A percentile compares a stretch with the other conserved stretches of the same genome.
Conservation (phyloP, 2,113 vertebrate genomes). For the Lathamus discolor region DNA sequence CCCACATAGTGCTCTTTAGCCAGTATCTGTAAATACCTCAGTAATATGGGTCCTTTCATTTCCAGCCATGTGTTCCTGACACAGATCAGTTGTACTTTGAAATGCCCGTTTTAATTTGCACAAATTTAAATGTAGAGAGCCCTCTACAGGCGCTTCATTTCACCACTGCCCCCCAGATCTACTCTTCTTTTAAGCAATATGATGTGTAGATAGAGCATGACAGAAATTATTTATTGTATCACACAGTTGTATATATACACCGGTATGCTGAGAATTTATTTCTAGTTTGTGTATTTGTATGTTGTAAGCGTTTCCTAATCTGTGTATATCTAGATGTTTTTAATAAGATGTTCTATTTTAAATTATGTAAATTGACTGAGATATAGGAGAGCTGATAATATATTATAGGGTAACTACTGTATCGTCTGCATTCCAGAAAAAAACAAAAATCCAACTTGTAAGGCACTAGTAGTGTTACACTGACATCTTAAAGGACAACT, state of each 20-base stretch:
- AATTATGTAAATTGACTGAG: constrained; percentile 98
- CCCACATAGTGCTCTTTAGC: constrained; percentile 95
- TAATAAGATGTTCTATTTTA: constrained; percentile 99
- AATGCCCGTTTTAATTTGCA: constrained; percentile 80
- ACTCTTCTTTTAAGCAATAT: constrained; percentile 99
- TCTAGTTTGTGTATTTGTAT: constrained; percentile 99
- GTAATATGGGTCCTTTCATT: constrained; percentile 92
- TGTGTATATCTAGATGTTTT: constrained; percentile 99
- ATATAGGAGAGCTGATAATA: constrained; percentile 99
- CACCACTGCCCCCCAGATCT: constrained; percentile 78
- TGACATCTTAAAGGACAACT: constrained; percentile 91
- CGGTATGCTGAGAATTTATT: constrained; percentile 97
- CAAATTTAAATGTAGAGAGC: constrained; percentile 80
- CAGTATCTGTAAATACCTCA: constrained; percentile 99
- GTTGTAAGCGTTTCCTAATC: constrained; percentile 99
- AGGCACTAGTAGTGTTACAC: constrained; percentile 87
- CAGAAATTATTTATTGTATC: constrained; percentile 95
- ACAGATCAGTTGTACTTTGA: constrained; percentile 76
- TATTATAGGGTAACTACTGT: constrained; percentile 93
- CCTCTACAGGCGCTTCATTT: constrained; percentile 70
- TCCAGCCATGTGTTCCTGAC: constrained; percentile 79
- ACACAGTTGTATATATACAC: constrained; percentile 96
- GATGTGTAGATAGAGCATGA: constrained; percentile 99
- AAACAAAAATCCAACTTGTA: constrained; percentile 82
- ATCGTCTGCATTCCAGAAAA: constrained; percentile 94